Base-by-base conservation (phyloP, 2,888 invertebrate species). In the Pantelozetes paolii region DNA sequence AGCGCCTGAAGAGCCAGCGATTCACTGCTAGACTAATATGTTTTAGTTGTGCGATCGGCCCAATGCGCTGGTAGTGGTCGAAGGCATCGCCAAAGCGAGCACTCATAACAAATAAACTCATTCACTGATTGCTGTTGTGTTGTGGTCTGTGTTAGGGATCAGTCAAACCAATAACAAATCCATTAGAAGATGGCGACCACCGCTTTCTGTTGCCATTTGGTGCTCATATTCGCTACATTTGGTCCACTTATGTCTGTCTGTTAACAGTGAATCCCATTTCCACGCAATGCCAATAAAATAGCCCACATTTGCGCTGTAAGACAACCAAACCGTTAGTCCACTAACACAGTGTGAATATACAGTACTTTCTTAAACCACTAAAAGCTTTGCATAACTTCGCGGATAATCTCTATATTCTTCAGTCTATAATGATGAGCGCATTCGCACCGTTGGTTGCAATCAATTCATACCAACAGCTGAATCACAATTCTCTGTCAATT, bases 1-100 rank as follows among this genome's bases (percentile, higher is more conserved):
- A 77, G 73, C 28, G 76, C 76, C 75, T 77, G 74, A 72, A 76
- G 69, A 76, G 77, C 77, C 77, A 77, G 77, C 69, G 75, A 72
- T 73, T 73, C 74, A 62, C 62, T 26, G 32, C 62, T 62, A 62
- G 20, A 18, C 62, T 62, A 62, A 62, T 62, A 28, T 30, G 62
- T 62, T 18, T 62, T 28, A 62, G 62, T 62, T 62, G 62, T 62
- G 62, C 62, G 62, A 62, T 32, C 32, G 62, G 62, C 62, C 62
- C 62, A 62, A 62, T 36, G 13, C 28, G 62, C 62, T 15, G 28
- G 26, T 59, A 32, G 32, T 62, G 62, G 54, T 54, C 54, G 54
- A 26, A 11, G 62, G 62, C 62, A 62, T 62, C 62, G 62, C 62
- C 32, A n/a, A 26, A 18, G 62, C 62, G 28, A 32, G 30, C 62